These are phyloP conservation scores for Orius laevigatus DNA, from an alignment of 1,140 invertebrate species.

Conservation along the genomic window DNA sequence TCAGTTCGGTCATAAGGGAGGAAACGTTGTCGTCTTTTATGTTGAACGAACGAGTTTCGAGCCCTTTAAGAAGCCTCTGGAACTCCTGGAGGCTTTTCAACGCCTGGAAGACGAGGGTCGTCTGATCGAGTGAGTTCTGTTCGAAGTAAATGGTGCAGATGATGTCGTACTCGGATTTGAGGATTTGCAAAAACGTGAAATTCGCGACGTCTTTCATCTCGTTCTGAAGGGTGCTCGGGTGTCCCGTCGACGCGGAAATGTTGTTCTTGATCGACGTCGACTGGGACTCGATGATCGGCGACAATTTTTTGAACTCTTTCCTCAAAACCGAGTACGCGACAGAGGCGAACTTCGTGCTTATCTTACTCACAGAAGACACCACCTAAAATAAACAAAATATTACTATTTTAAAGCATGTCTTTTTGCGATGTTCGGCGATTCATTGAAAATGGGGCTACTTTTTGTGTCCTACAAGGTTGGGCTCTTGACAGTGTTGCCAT, in stretches of 20 bases:
- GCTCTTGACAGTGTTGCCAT: too few relatives aligned
- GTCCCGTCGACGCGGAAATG: not conserved
- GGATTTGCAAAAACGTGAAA: conserved; percentile 5
- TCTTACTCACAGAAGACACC: conserved; percentile 2
- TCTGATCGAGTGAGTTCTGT: conserved; percentile 3
- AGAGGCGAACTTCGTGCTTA: not conserved
- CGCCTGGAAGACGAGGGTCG: conserved; percentile 4
- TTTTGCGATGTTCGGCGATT: too few relatives aligned
- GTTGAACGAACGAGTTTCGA: not conserved
- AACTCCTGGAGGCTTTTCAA: conserved; percentile 4
- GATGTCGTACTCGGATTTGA: conserved; percentile 3
- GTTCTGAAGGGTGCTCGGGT: not conserved
- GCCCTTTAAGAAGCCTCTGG: not conserved
- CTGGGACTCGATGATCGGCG: not conserved
- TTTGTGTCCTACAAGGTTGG: too few relatives aligned
- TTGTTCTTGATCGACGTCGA: not conserved
- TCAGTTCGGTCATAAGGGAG: conserved; percentile 1
- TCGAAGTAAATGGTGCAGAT: conserved; percentile 6
- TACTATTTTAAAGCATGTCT: too few relatives aligned
- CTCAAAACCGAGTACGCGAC: conserved; percentile 1
- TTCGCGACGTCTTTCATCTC: conserved; percentile 4
- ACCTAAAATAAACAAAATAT: too few relatives aligned
- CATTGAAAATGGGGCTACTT: too few relatives aligned
- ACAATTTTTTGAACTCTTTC: not conserved
- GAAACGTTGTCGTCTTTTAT: conserved; percentile 6